These are phyloP conservation scores for Gallinago paraguaiae DNA, from an alignment of 2,113 vertebrate species.

Conservation along the genomic window DNA sequence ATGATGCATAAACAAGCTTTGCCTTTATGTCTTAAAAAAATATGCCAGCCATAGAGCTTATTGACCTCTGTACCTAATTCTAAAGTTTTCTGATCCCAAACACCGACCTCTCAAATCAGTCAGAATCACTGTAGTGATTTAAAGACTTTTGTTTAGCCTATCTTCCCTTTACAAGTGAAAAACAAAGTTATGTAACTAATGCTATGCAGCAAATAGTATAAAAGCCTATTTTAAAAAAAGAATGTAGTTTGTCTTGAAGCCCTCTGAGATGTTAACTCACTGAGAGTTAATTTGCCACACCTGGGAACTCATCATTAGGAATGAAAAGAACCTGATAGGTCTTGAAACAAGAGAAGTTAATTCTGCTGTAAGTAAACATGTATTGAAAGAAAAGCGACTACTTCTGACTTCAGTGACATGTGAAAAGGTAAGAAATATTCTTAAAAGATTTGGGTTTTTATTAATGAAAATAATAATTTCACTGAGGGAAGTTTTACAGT, in stretches of 20 bases:
- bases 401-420: neutral
- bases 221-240: neutral
- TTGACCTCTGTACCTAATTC: neutral
- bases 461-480: neutral
- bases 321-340: neutral
- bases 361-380: neutral
- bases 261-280: neutral
- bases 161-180: neutral
- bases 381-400: neutral
- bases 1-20: neutral
- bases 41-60: neutral
- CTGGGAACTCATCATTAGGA: neutral
- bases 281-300: neutral
- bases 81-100: neutral
- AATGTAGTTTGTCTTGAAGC: neutral
- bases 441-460: neutral
- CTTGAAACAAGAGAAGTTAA: neutral
- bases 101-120: neutral
- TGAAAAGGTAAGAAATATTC: neutral
- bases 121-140: neutral
- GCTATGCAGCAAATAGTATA: rapidly evolving
- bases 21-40: neutral
- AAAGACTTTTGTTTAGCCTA: neutral
- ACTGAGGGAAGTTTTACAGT: neutral
- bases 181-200: rapidly evolving